Conservation (phyloP, 2,113 vertebrate species). For the Nesogale talazaci region DNA sequence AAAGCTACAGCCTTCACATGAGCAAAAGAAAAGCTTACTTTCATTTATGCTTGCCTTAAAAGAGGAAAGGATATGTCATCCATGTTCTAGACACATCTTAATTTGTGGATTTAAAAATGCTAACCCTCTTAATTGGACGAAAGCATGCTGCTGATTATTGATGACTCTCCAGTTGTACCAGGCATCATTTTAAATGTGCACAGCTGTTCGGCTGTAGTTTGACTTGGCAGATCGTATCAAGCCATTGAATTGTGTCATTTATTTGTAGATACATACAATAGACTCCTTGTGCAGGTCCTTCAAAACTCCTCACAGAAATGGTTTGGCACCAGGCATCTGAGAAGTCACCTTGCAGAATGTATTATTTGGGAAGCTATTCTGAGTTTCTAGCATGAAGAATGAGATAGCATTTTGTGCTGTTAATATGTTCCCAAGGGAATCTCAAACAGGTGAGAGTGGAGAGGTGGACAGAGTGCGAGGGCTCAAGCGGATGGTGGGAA, state of each 20-base stretch:
- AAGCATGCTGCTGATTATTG: constrained; percentile 88
- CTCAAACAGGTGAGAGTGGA: constrained; percentile 57
- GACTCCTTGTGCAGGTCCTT: constrained; percentile 89
- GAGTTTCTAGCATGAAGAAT: constrained; percentile 81
- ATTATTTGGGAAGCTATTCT: constrained; percentile 81
- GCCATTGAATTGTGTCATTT: constrained; percentile 90
- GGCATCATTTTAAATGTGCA: constrained; percentile 88
- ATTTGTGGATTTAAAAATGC: constrained; percentile 82
- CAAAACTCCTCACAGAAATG: constrained; percentile 78
- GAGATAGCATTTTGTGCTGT: constrained; percentile 73
- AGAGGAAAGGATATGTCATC: constrained; percentile 82
- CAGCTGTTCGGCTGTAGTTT: constrained; percentile 89
- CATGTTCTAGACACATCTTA: constrained; percentile 84
- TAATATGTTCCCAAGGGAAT: constrained; percentile 75
- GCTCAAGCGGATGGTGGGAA: constrained; percentile 50
- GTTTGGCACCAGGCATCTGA: constrained; percentile 80
- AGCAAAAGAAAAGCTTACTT: constrained; percentile 61
- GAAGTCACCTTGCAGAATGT: constrained; percentile 82
- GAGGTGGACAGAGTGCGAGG: constrained; percentile 76
- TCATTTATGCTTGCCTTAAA: constrained; percentile 76
- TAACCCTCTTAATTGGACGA: constrained; percentile 87
- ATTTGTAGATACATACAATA: constrained; percentile 88
- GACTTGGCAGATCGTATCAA: constrained; percentile 89
- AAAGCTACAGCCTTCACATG: constrained; percentile 29
- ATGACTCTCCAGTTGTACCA: constrained; percentile 86